These are phyloP conservation scores for Cryptophagus acutangulus DNA, from an alignment of 2,888 invertebrate species.

Conservation along the genomic window DNA sequence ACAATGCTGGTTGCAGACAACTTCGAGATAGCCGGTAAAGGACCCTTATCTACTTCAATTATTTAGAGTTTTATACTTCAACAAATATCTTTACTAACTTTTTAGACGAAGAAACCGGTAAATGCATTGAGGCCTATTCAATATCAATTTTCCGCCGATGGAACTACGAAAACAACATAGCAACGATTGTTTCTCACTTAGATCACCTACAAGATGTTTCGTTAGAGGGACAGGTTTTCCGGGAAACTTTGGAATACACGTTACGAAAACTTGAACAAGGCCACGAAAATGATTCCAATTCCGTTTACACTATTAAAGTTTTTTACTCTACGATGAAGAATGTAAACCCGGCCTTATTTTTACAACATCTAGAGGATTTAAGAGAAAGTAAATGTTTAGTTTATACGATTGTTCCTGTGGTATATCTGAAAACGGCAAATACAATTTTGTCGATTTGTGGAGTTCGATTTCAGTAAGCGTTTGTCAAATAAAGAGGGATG, in stretches of 20 bases:
- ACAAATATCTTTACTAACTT: constrained; percentile 28
- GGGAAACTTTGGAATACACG: constrained; percentile 54
- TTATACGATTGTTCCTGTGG: constrained; percentile 73
- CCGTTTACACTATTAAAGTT: constrained; percentile 69
- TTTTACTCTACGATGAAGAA: constrained; percentile 67
- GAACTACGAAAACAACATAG: constrained; percentile 85
- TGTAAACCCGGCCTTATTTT: constrained; percentile 48
- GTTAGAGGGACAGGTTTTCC: neutral
- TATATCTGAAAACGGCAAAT: constrained; percentile 72
- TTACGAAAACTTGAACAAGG: constrained; percentile 52
- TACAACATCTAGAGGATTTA: constrained; percentile 49
- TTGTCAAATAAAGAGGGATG: too few species aligned
- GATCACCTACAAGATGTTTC: constrained; percentile 29
- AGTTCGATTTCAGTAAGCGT: constrained; percentile 67
- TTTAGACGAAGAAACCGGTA: constrained; percentile 86
- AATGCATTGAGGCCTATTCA: constrained; percentile 74
- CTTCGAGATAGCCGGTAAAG: too few species aligned
- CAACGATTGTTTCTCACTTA: constrained; percentile 79
- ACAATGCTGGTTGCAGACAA: too few species aligned
- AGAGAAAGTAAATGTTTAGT: constrained; percentile 57
- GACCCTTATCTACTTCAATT: too few species aligned
- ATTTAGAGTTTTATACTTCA: too few species aligned
- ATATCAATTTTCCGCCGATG: constrained; percentile 79
- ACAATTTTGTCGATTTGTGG: constrained; percentile 81
- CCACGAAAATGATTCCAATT: constrained; percentile 49